Percentiles rank a stretch among this genome's conserved stretches.
Conservation (phyloP, 1,140 invertebrate genomes). For the Ylistrum balloti region DNA sequence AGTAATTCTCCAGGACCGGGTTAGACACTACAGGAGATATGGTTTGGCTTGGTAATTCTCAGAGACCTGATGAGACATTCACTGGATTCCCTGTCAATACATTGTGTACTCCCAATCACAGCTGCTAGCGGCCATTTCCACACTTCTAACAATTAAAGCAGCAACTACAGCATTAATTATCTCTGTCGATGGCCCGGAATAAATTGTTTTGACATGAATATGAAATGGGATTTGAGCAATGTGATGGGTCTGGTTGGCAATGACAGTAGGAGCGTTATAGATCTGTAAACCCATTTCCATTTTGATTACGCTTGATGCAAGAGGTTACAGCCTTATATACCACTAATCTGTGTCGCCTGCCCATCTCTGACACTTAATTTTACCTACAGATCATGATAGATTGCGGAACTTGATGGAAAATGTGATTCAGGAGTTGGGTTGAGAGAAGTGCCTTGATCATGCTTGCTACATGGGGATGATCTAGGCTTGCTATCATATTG, state of each 20-base stretch:
- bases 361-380: constrained; percentile 2
- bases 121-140: constrained; percentile 4
- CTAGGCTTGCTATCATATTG: neutral
- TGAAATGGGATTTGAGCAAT: neutral
- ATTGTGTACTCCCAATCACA: constrained; percentile 10
- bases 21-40: neutral
- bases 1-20: too few relatives aligned
- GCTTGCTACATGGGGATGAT: neutral
- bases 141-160: constrained; percentile 28
- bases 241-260: constrained; percentile 29
- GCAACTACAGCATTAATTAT: neutral
- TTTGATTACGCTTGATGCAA: constrained; percentile 35
- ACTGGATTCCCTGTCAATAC: neutral
- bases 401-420: neutral
- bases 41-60: neutral
- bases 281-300: constrained; percentile 25
- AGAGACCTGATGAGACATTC: neutral
- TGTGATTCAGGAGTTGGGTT: neutral
- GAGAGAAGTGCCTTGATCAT: neutral
- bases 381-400: constrained; percentile 20
- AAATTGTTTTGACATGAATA: constrained; percentile 40
- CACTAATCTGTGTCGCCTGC: constrained; percentile 37
- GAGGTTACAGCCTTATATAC: neutral
- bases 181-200: constrained; percentile 3
- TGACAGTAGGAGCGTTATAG: constrained; percentile 38